phyloP scores from a whole-genome alignment of 2,888 invertebrate species.

The Abrostola triplasia region DNA sequence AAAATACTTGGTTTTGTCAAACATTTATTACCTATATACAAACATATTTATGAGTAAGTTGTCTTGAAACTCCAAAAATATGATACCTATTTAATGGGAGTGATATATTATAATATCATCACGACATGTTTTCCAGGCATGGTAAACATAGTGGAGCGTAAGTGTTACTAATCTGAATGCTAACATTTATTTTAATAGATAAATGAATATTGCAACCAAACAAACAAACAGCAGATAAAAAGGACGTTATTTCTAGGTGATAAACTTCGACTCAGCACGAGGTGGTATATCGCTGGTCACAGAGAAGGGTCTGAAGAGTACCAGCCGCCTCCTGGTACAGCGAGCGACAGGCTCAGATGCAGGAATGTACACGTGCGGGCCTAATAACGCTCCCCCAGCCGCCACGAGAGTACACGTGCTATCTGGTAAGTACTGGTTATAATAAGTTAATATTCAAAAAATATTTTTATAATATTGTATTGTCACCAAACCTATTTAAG shows the following conservation, averaged over 20 bases:
- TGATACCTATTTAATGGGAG: too few species aligned
- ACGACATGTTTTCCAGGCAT: too few species aligned
- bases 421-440: conserved; percentile 89
- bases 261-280: conserved; percentile 97
- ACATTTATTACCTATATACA: too few species aligned
- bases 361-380: conserved; percentile 95
- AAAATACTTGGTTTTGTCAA: too few species aligned
- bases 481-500: too few species aligned
- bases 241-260: conserved; percentile 86
- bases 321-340: conserved; percentile 94
- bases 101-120: too few species aligned
- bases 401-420: conserved; percentile 94
- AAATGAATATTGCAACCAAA: neutral
- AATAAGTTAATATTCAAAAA: too few species aligned
- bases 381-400: conserved; percentile 94
- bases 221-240: neutral
- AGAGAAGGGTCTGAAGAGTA: conserved; percentile 94
- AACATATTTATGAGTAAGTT: too few species aligned
- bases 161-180: too few species aligned
- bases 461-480: too few species aligned
- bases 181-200: neutral
- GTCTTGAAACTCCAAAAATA: too few species aligned
- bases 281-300: conserved; percentile 96
- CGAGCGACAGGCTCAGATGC: conserved; percentile 94
- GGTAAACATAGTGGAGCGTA: too few species aligned